These are phyloP conservation scores for Eulemur coronatus DNA, from an alignment of 2,797 vertebrate species.

Conservation along the genomic window DNA sequence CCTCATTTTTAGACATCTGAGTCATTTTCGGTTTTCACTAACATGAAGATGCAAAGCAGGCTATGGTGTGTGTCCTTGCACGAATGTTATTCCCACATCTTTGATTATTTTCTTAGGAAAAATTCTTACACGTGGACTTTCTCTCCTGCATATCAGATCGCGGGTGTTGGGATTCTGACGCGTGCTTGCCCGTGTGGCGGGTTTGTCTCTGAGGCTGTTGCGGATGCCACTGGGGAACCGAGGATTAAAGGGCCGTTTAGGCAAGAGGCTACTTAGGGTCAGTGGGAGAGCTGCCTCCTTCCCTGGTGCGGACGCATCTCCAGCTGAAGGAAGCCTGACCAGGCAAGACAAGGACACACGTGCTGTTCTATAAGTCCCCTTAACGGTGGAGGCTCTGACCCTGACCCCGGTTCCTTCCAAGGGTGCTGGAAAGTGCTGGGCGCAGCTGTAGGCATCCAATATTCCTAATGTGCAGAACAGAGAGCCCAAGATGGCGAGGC, in stretches of 20 bases:
- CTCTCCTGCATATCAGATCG: accelerated
- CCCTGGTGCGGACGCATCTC: accelerated
- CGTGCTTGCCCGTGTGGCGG: neutral
- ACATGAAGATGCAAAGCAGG: accelerated
- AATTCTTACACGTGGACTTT: neutral
- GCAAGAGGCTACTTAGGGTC: neutral
- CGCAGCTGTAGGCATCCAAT: accelerated
- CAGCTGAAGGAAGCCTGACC: accelerated
- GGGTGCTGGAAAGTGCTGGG: accelerated
- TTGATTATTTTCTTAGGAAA: neutral
- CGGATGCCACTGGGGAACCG: accelerated
- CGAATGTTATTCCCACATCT: accelerated
- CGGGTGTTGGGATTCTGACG: accelerated
- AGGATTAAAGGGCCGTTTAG: neutral
- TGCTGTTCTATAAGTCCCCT: accelerated
- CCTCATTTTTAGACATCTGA: neutral
- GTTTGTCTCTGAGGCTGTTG: neutral
- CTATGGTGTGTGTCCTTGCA: accelerated
- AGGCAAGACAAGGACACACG: accelerated
- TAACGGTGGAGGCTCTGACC: neutral
- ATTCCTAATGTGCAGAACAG: neutral
- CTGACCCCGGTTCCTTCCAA: accelerated
- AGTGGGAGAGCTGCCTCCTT: accelerated
- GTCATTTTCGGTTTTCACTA: neutral
- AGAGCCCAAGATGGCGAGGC: accelerated